A percentile compares a stretch with the other conserved stretches of the same genome.
These are phyloP conservation scores for Meriones unguiculatus DNA, from an alignment of 2,113 vertebrate species.

Conservation along the genomic window DNA sequence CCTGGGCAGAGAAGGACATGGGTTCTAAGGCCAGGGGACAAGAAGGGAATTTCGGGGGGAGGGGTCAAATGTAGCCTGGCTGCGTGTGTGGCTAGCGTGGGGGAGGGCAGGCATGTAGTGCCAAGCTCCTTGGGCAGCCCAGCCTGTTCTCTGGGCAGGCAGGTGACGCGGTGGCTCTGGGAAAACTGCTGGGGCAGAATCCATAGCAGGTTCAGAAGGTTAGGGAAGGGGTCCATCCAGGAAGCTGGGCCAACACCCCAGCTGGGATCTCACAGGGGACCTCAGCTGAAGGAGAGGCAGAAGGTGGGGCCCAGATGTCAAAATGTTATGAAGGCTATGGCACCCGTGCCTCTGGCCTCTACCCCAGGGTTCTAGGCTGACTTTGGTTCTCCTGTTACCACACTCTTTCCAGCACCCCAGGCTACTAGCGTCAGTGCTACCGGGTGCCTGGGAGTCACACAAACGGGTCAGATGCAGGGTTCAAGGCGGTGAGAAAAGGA, in stretches of 20 bases:
- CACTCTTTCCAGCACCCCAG: background rate
- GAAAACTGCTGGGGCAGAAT: background rate
- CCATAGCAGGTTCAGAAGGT: background rate
- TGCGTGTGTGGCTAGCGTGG: background rate
- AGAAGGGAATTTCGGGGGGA: rapidly evolving
- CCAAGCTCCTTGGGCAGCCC: background rate
- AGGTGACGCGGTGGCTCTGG: background rate
- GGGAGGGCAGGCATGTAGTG: background rate
- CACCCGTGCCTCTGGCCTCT: background rate
- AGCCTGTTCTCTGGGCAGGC: background rate
- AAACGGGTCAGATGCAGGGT: background rate
- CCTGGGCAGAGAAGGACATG: background rate
- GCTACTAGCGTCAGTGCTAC: background rate
- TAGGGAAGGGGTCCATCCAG: background rate
- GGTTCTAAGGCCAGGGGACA: rapidly evolving
- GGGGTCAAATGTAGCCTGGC: background rate
- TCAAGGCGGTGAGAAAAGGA: background rate
- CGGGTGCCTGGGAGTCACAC: background rate
- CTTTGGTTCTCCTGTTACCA: background rate
- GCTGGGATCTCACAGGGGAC: background rate
- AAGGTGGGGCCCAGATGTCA: rapidly evolving
- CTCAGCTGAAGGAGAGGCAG: background rate
- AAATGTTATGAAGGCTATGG: background rate
- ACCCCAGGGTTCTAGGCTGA: background rate
- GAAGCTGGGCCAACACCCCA: background rate